Evolutionary conservation across 2,113 vertebrate genomes (phyloP), one percentile per base, ranked within the genome.

Genomic region (Buteo buteo): DNA sequence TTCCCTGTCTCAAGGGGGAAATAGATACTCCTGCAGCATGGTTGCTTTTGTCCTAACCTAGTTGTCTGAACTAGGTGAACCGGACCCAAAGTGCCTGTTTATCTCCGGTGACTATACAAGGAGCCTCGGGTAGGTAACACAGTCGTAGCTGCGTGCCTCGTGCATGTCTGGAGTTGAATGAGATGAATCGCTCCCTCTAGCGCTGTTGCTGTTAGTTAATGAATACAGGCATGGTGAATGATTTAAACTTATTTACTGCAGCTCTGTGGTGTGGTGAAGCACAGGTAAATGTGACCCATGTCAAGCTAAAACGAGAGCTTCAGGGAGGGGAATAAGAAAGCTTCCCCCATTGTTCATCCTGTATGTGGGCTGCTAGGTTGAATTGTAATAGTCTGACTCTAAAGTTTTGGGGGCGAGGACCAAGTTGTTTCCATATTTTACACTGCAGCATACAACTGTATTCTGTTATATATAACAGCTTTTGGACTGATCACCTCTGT

Each of bases 41-140:
- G 20, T 24, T 31, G 38, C 18, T 72, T 58, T 34, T 62, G 34
- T 29, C 40, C 65, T 54, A 2, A 29, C 21, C 29, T 11, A 3
- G 0, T 21, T 49, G 18, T 18, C 12, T 18, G 40, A 31, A 81
- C 44, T 8, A 22, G 62, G 25, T 18, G 64, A 77, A 8, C 32
- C 6, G 6, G 7, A 10, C 19, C 32, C 3, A 1, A 20, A 24
- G 54, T 20, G 28, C n/a, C 61, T 4, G 20, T 38, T 10, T 22
- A 10, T 50, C 69, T 55, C 32, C 58, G 47, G 25, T 38, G 57
- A 2, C 52, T 72, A 2, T 10, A 11, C 22, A 10, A 64, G 76
- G 6, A 22, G 19, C 58, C 67, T 62, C 2, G 7, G 42, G 12
- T 20, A 21, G 47, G 4, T 31, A 16, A 21, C 0, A 0, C 1